phyloP scores from a whole-genome alignment of 1,140 invertebrate species.

The Nilaparvata lugens region DNA sequence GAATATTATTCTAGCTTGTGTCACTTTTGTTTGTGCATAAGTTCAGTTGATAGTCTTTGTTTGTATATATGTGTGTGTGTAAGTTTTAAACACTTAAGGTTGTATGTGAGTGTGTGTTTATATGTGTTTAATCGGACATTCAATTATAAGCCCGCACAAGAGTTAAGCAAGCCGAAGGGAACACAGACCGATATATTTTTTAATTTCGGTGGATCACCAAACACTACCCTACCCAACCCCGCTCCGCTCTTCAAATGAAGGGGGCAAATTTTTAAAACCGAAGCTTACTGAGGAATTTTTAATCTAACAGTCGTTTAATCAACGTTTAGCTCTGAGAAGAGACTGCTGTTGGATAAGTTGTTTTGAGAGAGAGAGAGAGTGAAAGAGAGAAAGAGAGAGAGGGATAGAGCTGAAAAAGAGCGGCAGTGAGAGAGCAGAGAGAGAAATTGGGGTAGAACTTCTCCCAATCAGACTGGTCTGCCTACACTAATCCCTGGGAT shows the following conservation, averaged over 20 bases:
- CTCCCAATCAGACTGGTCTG: too few relatives aligned
- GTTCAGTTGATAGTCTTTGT: too few relatives aligned
- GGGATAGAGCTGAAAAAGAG: too few relatives aligned
- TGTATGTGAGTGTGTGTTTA: too few relatives aligned
- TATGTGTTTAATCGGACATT: background rate
- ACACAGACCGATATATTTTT: slow-evolving; percentile 8
- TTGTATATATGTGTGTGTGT: too few relatives aligned
- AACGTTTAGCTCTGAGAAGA: slow-evolving; percentile 13
- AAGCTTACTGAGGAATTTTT: slow-evolving; percentile 16
- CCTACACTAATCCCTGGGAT: background rate
- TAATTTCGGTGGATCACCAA: slow-evolving; percentile 16
- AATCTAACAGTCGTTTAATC: slow-evolving; percentile 23
- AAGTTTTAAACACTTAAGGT: too few relatives aligned
- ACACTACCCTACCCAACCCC: background rate
- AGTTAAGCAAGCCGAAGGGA: background rate
- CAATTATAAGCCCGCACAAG: background rate
- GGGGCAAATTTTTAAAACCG: background rate
- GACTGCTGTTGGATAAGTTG: too few relatives aligned
- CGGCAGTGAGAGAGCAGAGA: background rate
- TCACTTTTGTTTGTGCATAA: too few relatives aligned
- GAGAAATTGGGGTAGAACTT: background rate
- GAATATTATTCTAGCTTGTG: too few relatives aligned
- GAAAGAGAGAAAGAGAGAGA: too few relatives aligned
- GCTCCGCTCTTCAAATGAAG: too few relatives aligned
- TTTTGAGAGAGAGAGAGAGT: too few relatives aligned